Base-by-base conservation (phyloP, 2,797 vertebrate genomes). In the Anabas testudineus region DNA sequence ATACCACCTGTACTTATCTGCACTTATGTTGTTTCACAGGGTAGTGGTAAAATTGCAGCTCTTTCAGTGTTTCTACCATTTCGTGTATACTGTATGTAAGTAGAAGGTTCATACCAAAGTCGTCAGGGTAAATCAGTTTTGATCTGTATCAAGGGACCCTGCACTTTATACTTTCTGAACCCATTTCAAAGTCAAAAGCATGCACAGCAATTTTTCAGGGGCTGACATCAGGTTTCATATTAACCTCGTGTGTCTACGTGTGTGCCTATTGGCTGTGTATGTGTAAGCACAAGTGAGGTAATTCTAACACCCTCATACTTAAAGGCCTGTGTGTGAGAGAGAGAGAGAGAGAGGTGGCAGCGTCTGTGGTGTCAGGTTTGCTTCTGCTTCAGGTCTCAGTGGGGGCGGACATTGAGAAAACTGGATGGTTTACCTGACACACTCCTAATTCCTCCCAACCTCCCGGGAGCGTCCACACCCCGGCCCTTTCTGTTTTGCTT, bases 401-500 rank as follows among this genome's bases (percentile, higher is more conserved):
- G 73, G 73, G 60, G 83, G 80, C 18, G 67, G 67, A 87, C 77
- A 57, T 37, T 80, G 56, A 81, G 76, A 80, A 86, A 87, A 82
- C 57, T 54, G 76, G 59, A 80, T 67, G 64, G 66, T 85, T 90
- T 73, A 91, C 86, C 86, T 90, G 90, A 90, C 82, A 84, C 80
- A 80, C 74, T 82, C 74, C 78, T 85, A 82, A 82, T 88, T 74
- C 76, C 80, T 67, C 62, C 4, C 54, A 28, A 2, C 73, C 81
- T 78, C 84, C 71, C 32, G 72, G 72, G 79, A 83, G 63, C 49
- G 65, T 74, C 70, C 69, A 60, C 63, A 66, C 64, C 59, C 12
- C 42, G 0, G 10, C 36, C 63, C 34, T 76, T 76, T 82, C 79
- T 48, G 46, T 39, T 54, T 41, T 57, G 42, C 45, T 77, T 77